Conservation (phyloP, 2,888 invertebrate genomes). For the Morpho achilles region DNA sequence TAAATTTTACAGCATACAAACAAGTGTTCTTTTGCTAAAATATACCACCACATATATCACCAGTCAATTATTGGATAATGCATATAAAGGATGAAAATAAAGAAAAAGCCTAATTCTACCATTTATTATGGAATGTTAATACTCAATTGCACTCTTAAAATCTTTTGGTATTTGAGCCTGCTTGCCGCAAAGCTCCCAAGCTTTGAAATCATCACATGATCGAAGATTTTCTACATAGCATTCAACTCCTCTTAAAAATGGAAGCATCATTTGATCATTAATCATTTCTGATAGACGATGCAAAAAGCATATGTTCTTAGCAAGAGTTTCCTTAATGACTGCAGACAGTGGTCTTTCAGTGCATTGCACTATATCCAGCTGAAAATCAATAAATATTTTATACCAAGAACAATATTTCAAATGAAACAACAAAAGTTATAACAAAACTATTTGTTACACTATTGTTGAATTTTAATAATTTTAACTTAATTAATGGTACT, state of each 20-base stretch:
- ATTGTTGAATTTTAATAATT: not conserved
- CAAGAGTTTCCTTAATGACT: constrained; percentile 61
- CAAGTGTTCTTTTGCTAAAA: too few species aligned
- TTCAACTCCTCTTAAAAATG: constrained; percentile 66
- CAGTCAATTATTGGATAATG: too few species aligned
- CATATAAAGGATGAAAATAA: constrained; percentile 22
- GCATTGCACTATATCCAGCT: constrained; percentile 68
- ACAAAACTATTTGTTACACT: too few species aligned
- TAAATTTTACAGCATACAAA: too few species aligned
- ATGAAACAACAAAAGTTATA: not conserved
- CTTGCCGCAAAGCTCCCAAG: constrained; percentile 69
- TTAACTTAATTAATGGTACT: not conserved
- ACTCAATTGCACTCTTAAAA: constrained; percentile 69
- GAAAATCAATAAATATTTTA: constrained; percentile 33
- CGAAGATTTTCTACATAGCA: constrained; percentile 65
- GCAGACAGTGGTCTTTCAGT: constrained; percentile 62
- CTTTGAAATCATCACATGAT: constrained; percentile 67
- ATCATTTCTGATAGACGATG: constrained; percentile 67
- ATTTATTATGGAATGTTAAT: constrained; percentile 60
- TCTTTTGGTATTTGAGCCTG: constrained; percentile 65
- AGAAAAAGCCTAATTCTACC: constrained; percentile 37
- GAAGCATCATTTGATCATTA: constrained; percentile 65
- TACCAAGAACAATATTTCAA: not conserved
- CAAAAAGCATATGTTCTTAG: constrained; percentile 65
- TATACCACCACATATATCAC: too few species aligned